These are phyloP conservation scores for Copsychus sechellarum DNA, from an alignment of 2,113 vertebrate genomes.

Conservation along the genomic window DNA sequence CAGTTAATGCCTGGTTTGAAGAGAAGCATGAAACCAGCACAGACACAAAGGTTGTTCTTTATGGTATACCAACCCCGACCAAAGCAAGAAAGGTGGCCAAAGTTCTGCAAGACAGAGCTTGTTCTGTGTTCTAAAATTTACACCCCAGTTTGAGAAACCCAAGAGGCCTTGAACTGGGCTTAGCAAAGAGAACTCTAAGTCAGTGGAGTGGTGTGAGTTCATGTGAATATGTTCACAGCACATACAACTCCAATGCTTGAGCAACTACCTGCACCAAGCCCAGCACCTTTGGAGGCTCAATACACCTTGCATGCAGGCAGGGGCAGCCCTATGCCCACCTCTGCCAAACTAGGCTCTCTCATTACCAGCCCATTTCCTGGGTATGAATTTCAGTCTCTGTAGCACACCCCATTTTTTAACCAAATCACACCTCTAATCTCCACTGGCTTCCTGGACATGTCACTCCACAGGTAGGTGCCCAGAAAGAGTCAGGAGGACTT, in stretches of 20 bases:
- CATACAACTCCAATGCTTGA: neutral
- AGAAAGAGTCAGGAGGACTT: neutral
- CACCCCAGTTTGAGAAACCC: neutral
- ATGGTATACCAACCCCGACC: neutral
- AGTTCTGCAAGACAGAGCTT: neutral
- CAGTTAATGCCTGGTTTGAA: neutral
- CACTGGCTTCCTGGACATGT: neutral
- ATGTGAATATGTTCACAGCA: neutral
- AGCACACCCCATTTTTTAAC: neutral
- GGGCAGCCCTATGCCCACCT: neutral
- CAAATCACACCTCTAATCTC: neutral
- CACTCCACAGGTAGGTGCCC: neutral
- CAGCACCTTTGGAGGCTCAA: neutral
- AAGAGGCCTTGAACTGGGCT: neutral
- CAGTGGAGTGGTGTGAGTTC: neutral
- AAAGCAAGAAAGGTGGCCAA: neutral
- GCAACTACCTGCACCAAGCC: neutral
- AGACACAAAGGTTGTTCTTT: neutral
- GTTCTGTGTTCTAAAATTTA: neutral
- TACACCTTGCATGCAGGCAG: neutral
- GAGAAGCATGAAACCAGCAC: neutral
- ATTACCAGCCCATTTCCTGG: neutral
- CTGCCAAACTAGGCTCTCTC: neutral
- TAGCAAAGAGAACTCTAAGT: neutral
- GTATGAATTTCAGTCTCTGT: neutral